Percentiles rank a stretch among this genome's conserved stretches.
Conservation (phyloP, 1,140 invertebrate species). For the Diabrotica undecimpunctata region DNA sequence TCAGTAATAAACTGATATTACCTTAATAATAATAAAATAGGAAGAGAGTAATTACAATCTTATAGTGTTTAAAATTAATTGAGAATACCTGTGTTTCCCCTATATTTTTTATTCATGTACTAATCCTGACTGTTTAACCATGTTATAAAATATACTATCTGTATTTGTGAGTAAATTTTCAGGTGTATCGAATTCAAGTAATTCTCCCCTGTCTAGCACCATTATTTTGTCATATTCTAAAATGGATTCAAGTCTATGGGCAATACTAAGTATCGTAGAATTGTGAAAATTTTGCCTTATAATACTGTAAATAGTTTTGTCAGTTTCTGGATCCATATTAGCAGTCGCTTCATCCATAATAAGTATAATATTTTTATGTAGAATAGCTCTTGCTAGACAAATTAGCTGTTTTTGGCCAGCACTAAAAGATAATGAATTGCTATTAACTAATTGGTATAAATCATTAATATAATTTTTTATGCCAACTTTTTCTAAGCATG, state of each 20-base stretch:
- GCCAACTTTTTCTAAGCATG: conserved; percentile 70
- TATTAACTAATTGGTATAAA: conserved; percentile 49
- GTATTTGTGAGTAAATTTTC: conserved; percentile 59
- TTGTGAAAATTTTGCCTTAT: conserved; percentile 64
- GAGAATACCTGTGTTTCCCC: too few relatives aligned
- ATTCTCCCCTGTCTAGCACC: conserved; percentile 65
- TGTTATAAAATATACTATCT: conserved; percentile 60
- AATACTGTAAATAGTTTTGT: conserved; percentile 65
- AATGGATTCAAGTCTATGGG: conserved; percentile 76
- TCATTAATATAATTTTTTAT: conserved; percentile 57
- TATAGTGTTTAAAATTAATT: too few relatives aligned
- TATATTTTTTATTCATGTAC: too few relatives aligned
- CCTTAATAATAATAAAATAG: too few relatives aligned
- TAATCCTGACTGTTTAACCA: conserved; percentile 69
- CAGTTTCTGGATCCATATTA: conserved; percentile 66
- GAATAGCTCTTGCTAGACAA: conserved; percentile 71
- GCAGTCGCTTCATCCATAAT: conserved; percentile 75
- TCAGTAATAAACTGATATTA: too few relatives aligned
- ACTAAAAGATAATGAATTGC: conserved; percentile 55
- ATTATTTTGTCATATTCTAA: conserved; percentile 74
- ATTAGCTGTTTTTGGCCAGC: conserved; percentile 76
- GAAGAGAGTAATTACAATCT: too few relatives aligned
- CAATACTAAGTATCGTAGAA: conserved; percentile 78
- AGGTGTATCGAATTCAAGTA: conserved; percentile 71
- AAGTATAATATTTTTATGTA: conserved; percentile 71